Evolutionary conservation across 2,113 vertebrate genomes (phyloP).

Genomic region (Scomber colias): DNA sequence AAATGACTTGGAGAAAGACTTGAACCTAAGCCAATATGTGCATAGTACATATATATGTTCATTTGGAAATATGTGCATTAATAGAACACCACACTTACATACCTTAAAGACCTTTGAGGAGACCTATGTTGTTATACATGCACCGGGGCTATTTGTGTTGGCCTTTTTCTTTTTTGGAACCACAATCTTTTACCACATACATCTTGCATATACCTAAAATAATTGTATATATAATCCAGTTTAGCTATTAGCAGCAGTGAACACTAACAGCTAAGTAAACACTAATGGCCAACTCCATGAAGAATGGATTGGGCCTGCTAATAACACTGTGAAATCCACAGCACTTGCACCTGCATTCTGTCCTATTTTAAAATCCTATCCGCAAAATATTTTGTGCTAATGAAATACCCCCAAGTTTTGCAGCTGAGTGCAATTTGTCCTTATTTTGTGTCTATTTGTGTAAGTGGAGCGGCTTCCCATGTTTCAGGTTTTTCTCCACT

Average conservation of each 20-base stretch:
- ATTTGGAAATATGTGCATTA: background rate
- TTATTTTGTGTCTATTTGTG: too few relatives aligned
- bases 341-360: too few relatives aligned
- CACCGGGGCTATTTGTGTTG: background rate
- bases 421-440: too few relatives aligned
- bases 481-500: too few relatives aligned
- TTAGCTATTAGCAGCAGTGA: background rate
- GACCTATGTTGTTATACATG: background rate
- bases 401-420: too few relatives aligned
- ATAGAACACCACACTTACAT: background rate
- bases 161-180: background rate
- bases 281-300: too few relatives aligned
- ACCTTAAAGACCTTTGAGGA: background rate
- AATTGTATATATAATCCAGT: background rate
- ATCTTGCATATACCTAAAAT: background rate
- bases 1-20: background rate
- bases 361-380: too few relatives aligned
- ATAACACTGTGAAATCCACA: too few relatives aligned
- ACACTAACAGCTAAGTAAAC: too few relatives aligned
- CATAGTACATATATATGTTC: background rate
- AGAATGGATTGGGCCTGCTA: too few relatives aligned
- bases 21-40: slow-evolving; percentile 14
- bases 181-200: slow-evolving; percentile 8
- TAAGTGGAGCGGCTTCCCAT: too few relatives aligned
- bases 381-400: too few relatives aligned